phyloP scores from a whole-genome alignment of 2,888 invertebrate species.

The Galerucella pusilla region DNA sequence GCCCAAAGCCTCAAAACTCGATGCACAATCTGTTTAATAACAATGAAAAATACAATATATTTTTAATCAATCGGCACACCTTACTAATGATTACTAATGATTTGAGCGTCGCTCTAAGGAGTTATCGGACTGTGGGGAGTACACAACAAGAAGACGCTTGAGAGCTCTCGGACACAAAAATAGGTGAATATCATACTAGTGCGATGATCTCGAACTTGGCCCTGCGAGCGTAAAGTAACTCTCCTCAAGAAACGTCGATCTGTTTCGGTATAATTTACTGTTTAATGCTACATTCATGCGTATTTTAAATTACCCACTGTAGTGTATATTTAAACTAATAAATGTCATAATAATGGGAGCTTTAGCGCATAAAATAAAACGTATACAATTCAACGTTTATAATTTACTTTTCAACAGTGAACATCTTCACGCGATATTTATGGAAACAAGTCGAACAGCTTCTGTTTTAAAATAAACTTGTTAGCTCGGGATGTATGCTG shows the following conservation, averaged over 20 bases:
- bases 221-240: no score
- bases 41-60: no score
- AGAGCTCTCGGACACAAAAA: no score
- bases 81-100: no score
- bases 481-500: background rate
- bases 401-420: background rate
- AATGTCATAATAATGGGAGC: background rate
- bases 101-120: no score
- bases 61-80: no score
- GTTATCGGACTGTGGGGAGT: no score
- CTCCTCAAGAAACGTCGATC: background rate
- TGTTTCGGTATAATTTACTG: background rate
- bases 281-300: background rate
- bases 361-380: background rate
- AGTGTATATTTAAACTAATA: constrained; percentile 2
- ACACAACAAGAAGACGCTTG: no score
- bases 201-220: no score
- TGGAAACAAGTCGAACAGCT: background rate
- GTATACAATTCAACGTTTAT: background rate
- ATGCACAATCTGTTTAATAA: no score
- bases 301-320: background rate
- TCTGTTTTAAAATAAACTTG: constrained; percentile 10
- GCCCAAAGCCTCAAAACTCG: no score
- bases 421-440: background rate
- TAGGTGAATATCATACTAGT: no score